Evolutionary conservation across 2,888 invertebrate species (phyloP).

Genomic region (Lacanobia oleracea): DNA sequence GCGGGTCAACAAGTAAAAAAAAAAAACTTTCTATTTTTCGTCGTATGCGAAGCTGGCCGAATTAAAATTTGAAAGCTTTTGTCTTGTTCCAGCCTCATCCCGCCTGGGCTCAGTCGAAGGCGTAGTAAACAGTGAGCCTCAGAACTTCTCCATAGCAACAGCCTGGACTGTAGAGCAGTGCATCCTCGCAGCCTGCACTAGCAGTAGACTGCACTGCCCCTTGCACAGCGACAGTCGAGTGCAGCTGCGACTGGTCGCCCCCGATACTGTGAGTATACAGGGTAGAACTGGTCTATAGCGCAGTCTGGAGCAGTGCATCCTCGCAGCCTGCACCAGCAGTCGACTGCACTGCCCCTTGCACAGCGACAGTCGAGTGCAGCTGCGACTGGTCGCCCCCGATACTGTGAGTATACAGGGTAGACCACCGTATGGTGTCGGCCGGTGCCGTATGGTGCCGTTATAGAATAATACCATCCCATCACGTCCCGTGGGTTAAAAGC

Average conservation of each 20-base stretch:
- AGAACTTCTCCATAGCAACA: slow-evolving; percentile 91
- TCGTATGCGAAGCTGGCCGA: no score
- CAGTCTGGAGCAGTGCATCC: slow-evolving; percentile 97
- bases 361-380: slow-evolving; percentile 91
- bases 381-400: slow-evolving; percentile 97
- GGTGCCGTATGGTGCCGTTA: no score
- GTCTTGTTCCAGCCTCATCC: slow-evolving; percentile 92
- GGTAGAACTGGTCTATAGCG: slow-evolving; percentile 91
- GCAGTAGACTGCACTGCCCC: slow-evolving; percentile 92
- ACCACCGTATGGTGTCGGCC: no score
- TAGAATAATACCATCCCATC: no score
- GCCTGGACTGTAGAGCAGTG: slow-evolving; percentile 99
- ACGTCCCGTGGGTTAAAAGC: no score
- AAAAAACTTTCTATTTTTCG: no score
- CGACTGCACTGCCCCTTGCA: slow-evolving; percentile 94
- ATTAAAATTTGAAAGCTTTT: background rate
- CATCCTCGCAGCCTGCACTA: slow-evolving; percentile 96
- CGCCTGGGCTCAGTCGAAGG: slow-evolving; percentile 96
- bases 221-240: slow-evolving; percentile 93
- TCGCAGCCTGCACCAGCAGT: slow-evolving; percentile 94
- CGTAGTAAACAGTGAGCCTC: slow-evolving; percentile 71
- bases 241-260: slow-evolving; percentile 95
- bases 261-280: slow-evolving; percentile 93
- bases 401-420: slow-evolving; percentile 91
- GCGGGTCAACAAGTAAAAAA: no score